phyloP scores from a whole-genome alignment of 2,888 invertebrate genomes.

The Archaeoteleia sp. region DNA sequence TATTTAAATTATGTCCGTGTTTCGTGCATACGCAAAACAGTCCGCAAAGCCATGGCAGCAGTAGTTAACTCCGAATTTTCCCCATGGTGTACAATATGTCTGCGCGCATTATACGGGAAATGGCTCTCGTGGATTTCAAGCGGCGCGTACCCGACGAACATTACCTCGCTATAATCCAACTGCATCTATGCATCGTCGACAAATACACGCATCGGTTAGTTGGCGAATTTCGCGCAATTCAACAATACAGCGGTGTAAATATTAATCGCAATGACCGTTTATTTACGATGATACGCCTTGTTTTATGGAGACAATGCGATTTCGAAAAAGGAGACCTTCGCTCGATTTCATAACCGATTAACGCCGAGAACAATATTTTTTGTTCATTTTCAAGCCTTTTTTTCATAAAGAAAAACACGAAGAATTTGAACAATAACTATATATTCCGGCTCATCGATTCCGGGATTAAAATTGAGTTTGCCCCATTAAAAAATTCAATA shows the following conservation, averaged over 20 bases:
- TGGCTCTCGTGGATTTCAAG: constrained; percentile 45
- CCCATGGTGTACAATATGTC: constrained; percentile 29
- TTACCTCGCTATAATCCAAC: constrained; percentile 36
- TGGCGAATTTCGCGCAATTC: constrained; percentile 27
- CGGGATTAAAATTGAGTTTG: no score
- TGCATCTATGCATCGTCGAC: constrained; percentile 27
- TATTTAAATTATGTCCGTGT: constrained; percentile 26
- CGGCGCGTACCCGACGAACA: constrained; percentile 27
- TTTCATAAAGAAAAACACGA: no score
- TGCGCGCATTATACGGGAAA: constrained; percentile 37
- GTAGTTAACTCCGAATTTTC: constrained; percentile 33
- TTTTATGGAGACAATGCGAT: no score
- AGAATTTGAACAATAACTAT: no score
- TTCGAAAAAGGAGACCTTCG: no score
- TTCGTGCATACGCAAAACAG: constrained; percentile 37
- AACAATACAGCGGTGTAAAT: constrained; percentile 14
- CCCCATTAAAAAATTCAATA: no score
- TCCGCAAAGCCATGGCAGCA: constrained; percentile 28
- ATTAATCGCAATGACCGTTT: constrained; percentile 9
- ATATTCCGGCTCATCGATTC: no score
- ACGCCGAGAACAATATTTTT: no score
- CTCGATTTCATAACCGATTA: no score
- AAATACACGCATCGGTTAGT: constrained; percentile 36
- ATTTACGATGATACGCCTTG: not conserved
- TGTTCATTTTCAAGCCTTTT: no score